Conservation (phyloP, 2,797 vertebrate genomes). For the Labroides dimidiatus region DNA sequence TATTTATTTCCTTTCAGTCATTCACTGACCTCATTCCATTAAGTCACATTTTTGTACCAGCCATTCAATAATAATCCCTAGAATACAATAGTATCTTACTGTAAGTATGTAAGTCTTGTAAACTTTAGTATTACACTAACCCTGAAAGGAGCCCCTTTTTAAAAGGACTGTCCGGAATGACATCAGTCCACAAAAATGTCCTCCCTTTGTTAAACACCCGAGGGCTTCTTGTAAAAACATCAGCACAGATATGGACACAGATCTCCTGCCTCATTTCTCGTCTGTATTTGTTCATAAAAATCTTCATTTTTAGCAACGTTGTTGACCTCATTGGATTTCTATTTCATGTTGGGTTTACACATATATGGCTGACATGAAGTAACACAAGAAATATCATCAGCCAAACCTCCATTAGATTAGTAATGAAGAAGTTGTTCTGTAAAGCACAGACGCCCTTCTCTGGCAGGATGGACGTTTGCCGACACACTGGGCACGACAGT, state of each 20-base stretch:
- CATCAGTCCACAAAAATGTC: slow-evolving; percentile 48
- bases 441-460: slow-evolving; percentile 93
- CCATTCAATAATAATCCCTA: too few relatives aligned
- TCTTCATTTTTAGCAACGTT: background rate
- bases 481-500: slow-evolving; percentile 94
- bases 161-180: slow-evolving; percentile 26
- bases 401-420: slow-evolving; percentile 93
- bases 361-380: background rate
- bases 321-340: background rate
- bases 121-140: slow-evolving; percentile 10
- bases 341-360: background rate
- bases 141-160: background rate
- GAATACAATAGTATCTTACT: background rate
- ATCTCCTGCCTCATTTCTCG: background rate
- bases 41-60: background rate
- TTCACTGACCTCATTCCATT: background rate
- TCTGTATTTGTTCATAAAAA: background rate
- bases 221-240: slow-evolving; percentile 20
- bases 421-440: slow-evolving; percentile 98
- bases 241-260: slow-evolving; percentile 2
- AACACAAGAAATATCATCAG: slow-evolving; percentile 1
- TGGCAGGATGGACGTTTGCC: slow-evolving; percentile 95
- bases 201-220: slow-evolving; percentile 19
- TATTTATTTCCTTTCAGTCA: background rate
- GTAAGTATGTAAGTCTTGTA: background rate